Evolutionary conservation across 2,113 vertebrate species (phyloP).

Genomic region (Alethe castanea): DNA sequence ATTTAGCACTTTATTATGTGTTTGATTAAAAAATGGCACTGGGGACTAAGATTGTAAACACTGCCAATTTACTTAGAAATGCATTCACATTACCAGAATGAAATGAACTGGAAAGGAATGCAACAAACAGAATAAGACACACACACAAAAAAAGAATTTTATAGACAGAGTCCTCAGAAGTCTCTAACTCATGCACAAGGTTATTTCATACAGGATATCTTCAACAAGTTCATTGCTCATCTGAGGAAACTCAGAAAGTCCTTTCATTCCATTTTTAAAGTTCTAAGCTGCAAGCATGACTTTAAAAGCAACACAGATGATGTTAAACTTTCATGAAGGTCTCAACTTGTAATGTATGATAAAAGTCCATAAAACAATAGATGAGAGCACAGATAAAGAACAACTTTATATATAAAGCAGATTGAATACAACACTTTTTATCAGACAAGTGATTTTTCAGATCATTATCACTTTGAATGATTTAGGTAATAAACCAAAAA

Average conservation of each 20-base stretch:
- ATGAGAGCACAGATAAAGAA: not conserved
- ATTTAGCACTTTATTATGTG: conserved; percentile 64
- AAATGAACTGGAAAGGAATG: conserved; percentile 53
- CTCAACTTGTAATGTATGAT: not conserved
- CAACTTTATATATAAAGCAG: not conserved
- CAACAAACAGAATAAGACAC: not conserved
- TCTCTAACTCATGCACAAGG: not conserved
- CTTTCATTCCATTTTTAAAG: not conserved
- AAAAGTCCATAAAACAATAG: not conserved
- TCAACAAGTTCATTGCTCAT: conserved; percentile 1
- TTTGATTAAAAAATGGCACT: conserved; percentile 65
- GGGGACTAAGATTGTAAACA: conserved; percentile 27
- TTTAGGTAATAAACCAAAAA: not conserved
- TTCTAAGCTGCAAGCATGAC: not conserved
- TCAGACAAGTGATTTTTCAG: not conserved
- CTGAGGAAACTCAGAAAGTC: conserved; percentile 1
- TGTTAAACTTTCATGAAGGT: not conserved
- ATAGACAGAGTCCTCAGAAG: conserved; percentile 25
- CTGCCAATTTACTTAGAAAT: conserved; percentile 46
- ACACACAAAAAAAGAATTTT: not conserved
- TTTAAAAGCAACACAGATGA: conserved; percentile 3
- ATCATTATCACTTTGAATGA: not conserved
- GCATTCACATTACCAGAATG: conserved; percentile 18
- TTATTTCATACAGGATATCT: conserved; percentile 41
- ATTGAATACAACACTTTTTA: not conserved